Percentiles rank a stretch among this genome's conserved stretches.
Conservation (phyloP, 1,140 invertebrate species). For the Conus ventricosus region DNA sequence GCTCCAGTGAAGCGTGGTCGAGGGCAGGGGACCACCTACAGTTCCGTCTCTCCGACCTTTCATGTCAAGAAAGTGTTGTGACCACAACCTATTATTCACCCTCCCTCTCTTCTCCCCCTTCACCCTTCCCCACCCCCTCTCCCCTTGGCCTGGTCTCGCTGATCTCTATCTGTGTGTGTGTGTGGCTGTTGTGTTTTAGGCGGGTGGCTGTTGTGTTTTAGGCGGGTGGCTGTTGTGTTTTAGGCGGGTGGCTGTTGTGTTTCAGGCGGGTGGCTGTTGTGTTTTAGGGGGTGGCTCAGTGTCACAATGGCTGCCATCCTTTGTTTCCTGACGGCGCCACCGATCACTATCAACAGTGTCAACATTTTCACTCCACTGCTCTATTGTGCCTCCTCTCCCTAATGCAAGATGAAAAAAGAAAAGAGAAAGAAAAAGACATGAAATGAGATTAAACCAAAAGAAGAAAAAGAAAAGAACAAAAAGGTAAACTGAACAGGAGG, state of each 20-base stretch:
- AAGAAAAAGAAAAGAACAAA: background rate
- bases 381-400: background rate
- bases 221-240: background rate
- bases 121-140: background rate
- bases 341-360: background rate
- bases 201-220: background rate
- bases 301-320: background rate
- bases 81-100: background rate
- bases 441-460: background rate
- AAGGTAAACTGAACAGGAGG: no score
- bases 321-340: no score
- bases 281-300: background rate
- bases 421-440: background rate
- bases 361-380: background rate
- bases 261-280: background rate
- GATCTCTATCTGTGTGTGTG: slow-evolving; percentile 12
- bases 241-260: background rate
- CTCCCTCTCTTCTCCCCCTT: background rate
- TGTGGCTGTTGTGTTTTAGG: background rate
- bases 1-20: background rate
- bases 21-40: background rate
- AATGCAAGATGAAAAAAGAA: background rate
- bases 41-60: background rate
- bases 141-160: background rate
- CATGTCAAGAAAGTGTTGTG: background rate